Evolutionary conservation across 2,113 vertebrate genomes (phyloP), one percentile per base, ranked within the genome.

Genomic region (Triplophysa tibetana): DNA sequence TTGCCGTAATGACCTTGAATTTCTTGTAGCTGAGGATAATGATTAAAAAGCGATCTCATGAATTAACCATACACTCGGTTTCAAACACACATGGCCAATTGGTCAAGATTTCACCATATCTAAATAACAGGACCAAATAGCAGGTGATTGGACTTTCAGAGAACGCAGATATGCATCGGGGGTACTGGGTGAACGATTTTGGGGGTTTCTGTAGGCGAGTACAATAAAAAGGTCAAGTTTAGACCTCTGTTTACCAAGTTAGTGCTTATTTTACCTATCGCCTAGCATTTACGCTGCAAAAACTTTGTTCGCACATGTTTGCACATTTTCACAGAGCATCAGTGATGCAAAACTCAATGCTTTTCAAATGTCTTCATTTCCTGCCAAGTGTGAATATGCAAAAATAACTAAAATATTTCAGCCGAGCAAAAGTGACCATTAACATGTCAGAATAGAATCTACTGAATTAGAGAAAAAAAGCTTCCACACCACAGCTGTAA

Each of bases 151-250:
- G 38, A 60, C 56, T 7, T 79, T 79, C 17, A 56, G 65, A 79
- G 77, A 81, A 62, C 43, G 52, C 23, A 69, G 80, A 75, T 75
- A 72, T 75, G 63, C 75, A 75, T 74, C 75, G 9, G 79, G 48
- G 50, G 9, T 24, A 65, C 66, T 23, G 70, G 75, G 61, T 68
- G 29, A 79, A 45, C 61, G 75, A 69, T 38, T 52, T 24, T 66
- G 12, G 21, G 65, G 29, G 64, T 83, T 70, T 63, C 70, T 54
- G 29, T 69, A 70, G 77, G 70, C 77, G 52, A 10, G 12, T 13
- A 60, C 41, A 72, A 75, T 63, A 23, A 33, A 16, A 54, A 45
- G 24, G 54, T 45, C 24, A 56, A 23, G n/a, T 63, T 63, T 21
- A 60, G 17, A 73, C 16, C 38, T 52, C 43, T 70, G 8, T 80